A percentile compares a stretch with the other conserved stretches of the same genome.
These are phyloP conservation scores for Lepus americanus DNA, from an alignment of 2,113 vertebrate genomes.

Conservation along the genomic window DNA sequence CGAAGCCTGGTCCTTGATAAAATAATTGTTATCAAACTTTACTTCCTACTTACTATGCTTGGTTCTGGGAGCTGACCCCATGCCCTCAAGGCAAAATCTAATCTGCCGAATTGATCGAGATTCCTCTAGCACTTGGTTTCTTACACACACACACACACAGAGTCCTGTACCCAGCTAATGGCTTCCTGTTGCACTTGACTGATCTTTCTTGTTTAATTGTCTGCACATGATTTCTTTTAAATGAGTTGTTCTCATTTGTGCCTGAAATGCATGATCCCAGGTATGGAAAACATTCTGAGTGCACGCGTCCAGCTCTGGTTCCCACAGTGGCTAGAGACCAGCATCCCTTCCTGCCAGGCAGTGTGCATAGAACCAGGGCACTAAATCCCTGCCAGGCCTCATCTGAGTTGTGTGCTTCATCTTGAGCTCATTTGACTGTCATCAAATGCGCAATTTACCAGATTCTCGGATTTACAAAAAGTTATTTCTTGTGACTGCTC, in stretches of 20 bases:
- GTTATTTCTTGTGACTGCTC: background rate
- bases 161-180: background rate
- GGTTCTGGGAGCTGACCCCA: background rate
- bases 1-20: too few relatives aligned
- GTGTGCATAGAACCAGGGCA: background rate
- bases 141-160: fast-evolving
- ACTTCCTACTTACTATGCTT: constrained; percentile 4
- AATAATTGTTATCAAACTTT: background rate
- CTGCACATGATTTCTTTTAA: background rate
- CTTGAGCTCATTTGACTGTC: background rate
- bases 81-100: background rate
- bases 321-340: background rate
- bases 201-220: background rate
- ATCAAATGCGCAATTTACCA: background rate
- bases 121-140: background rate
- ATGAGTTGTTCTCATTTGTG: background rate
- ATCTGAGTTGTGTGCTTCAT: background rate
- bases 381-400: background rate
- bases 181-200: background rate
- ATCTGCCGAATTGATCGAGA: background rate
- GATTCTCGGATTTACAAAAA: background rate
- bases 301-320: background rate
- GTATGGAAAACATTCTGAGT: background rate
- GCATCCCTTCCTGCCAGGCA: background rate
- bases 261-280: background rate